These are phyloP conservation scores for Melieria picta DNA, from an alignment of 2,888 invertebrate genomes.

Conservation along the genomic window DNA sequence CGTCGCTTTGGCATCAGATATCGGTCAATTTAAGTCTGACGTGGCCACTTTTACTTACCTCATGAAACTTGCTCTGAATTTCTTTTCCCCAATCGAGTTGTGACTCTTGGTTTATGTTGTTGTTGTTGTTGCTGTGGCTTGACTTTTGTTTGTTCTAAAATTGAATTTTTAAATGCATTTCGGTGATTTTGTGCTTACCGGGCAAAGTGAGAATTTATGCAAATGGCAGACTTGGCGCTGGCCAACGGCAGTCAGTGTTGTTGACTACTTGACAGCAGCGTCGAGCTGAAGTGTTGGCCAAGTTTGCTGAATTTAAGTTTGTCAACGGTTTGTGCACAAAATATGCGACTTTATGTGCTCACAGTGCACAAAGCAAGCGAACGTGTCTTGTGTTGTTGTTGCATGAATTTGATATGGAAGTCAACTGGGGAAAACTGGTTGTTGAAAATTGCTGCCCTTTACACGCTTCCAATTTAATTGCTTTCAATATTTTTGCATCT, in stretches of 20 bases:
- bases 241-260: background rate
- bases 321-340: too few species aligned
- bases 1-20: background rate
- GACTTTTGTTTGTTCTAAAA: constrained; percentile 31
- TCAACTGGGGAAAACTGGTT: too few species aligned
- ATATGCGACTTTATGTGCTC: too few species aligned
- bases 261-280: too few species aligned
- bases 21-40: constrained; percentile 8
- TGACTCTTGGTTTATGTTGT: constrained; percentile 9
- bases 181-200: constrained; percentile 25
- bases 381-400: too few species aligned
- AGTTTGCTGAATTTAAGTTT: too few species aligned
- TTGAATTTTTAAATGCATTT: constrained; percentile 35
- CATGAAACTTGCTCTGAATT: constrained; percentile 22
- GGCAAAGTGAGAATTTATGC: constrained; percentile 35
- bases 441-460: too few species aligned
- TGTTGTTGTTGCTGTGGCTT: constrained; percentile 17
- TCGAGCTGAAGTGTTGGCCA: too few species aligned
- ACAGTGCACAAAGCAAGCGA: too few species aligned
- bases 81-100: constrained; percentile 12
- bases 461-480: too few species aligned
- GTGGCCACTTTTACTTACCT: constrained; percentile 26
- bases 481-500: too few species aligned
- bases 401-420: too few species aligned
- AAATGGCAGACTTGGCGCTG: constrained; percentile 24